Percentiles rank a stretch among this genome's conserved stretches.
These are phyloP conservation scores for Aporrectodea caliginosa DNA, from an alignment of 1,140 invertebrate species.

Conservation along the genomic window DNA sequence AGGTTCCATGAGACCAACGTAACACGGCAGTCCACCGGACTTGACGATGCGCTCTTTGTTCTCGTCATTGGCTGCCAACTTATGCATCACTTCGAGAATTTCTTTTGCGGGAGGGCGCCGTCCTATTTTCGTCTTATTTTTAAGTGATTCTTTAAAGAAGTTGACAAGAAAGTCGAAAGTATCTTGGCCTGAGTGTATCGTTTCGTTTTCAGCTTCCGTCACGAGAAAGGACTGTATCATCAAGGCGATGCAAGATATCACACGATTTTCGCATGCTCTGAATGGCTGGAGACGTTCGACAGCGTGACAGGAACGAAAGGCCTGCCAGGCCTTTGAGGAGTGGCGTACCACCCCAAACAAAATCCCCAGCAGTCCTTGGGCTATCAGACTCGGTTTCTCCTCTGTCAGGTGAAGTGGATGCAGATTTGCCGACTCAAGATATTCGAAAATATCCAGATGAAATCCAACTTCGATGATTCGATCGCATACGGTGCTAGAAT, in stretches of 20 bases:
- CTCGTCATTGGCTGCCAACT: conserved; percentile 26
- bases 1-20: conserved; percentile 22
- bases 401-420: not conserved
- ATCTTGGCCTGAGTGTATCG: conserved; percentile 25
- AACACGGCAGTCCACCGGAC: conserved; percentile 18
- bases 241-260: conserved; percentile 15
- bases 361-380: not conserved
- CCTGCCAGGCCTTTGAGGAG: not conserved
- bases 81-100: conserved; percentile 26
- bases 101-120: conserved; percentile 10
- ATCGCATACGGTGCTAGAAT: not conserved
- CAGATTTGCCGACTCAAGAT: not conserved
- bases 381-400: conserved; percentile 8
- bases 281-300: conserved; percentile 15
- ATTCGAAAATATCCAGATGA: not conserved
- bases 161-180: conserved; percentile 21
- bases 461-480: not conserved
- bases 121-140: not conserved
- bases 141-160: not conserved
- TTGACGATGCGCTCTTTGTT: conserved; percentile 28
- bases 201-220: conserved; percentile 31
- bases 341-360: conserved; percentile 2
- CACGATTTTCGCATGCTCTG: conserved; percentile 8
- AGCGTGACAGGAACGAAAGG: not conserved
- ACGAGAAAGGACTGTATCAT: conserved; percentile 30